A percentile compares a stretch with the other conserved stretches of the same genome.
Conservation (phyloP, 2,797 vertebrate genomes). For the Sebastes nivosus region DNA sequence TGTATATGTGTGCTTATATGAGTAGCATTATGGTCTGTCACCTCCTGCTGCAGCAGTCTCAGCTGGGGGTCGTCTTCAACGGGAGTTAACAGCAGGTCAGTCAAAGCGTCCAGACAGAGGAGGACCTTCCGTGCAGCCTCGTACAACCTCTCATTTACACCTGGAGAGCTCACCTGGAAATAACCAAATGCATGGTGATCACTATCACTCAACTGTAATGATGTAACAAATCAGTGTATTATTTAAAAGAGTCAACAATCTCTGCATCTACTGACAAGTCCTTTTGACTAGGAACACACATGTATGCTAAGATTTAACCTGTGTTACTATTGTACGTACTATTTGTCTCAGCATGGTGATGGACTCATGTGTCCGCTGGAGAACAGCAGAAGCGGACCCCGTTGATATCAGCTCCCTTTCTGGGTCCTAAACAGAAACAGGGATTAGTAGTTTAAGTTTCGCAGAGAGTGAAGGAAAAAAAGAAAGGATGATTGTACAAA, state of each 20-base stretch:
- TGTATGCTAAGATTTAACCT: not conserved
- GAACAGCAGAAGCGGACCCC: conserved; percentile 28
- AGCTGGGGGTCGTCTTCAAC: conserved; percentile 66
- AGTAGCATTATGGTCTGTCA: conserved; percentile 38
- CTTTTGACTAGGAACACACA: not conserved
- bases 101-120: conserved; percentile 78
- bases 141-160: conserved; percentile 77
- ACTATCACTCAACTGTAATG: not conserved
- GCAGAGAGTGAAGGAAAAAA: not conserved
- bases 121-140: conserved; percentile 76
- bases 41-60: conserved; percentile 83
- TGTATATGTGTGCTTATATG: not conserved
- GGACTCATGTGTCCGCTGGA: conserved; percentile 45
- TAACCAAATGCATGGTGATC: not conserved
- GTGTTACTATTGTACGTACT: conserved; percentile 3
- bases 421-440: conserved; percentile 39
- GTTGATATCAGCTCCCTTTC: not conserved
- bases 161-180: conserved; percentile 48
- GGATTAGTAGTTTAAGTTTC: not conserved
- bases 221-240: not conserved
- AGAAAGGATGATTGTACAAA: not conserved
- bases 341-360: conserved; percentile 33
- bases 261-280: not conserved
- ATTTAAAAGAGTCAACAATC: not conserved
- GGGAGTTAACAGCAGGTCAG: conserved; percentile 72